Evolutionary conservation across 2,797 vertebrate species (phyloP), one percentile per base, ranked within the genome.

Genomic region (Hydrophis major): DNA sequence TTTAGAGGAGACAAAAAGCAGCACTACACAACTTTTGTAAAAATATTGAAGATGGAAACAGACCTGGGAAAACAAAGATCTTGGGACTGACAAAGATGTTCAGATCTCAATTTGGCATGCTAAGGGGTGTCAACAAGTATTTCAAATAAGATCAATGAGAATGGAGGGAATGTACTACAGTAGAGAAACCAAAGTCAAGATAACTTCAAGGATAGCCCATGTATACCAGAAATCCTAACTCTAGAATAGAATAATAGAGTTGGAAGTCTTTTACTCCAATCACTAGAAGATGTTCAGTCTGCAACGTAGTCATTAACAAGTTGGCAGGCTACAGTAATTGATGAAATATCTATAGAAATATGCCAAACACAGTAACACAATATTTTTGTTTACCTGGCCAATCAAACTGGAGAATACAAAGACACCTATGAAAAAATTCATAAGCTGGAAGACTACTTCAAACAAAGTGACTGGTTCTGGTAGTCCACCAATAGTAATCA

Each of bases 401-500:
- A 99, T 99, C 95, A 99, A 97, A 93, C 98, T 98, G 95, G 99
- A 99, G 97, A 99, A 99, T 91, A 99, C 99, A 95, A 99, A 99
- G 94, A 99, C 98, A 0, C 99, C 99, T 16, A 97, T 96, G 96
- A 99, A 99, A 95, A 98, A 99, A 97, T 99, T 99, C 47, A 97
- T 57, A 95, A 99, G 97, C 95, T 99, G 99, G 95, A 99, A 99
- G 93, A 96, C 0, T 57, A 99, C 99, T 97, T 99, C 99, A 93
- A 99, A 99, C 18, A 96, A 93, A 0, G 98, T 98, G 2, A 97
- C 93, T 42, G 99, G 99, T 96, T 99, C 98, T 1, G 98, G 96
- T 91, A 99, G 98, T 63, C 99, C 99, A 0, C 99, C 99, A 0
- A 99, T 99, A 92, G 99, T 99, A 97, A 99, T 99, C 90, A 99